These are phyloP conservation scores for Meriones psammophilus DNA, from an alignment of 2,797 vertebrate species.

Conservation along the genomic window DNA sequence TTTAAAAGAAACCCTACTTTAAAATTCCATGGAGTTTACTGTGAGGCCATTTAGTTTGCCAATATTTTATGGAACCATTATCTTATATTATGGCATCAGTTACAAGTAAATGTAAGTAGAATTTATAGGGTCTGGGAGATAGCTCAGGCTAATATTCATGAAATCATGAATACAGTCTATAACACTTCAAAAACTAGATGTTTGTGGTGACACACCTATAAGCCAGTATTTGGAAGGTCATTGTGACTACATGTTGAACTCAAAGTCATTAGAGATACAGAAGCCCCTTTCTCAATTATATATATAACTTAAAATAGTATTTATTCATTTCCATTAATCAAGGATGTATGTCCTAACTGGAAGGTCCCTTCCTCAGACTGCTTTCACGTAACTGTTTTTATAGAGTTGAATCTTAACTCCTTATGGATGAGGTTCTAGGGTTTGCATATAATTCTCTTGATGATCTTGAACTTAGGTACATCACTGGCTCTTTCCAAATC, in stretches of 20 bases:
- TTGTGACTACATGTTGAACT: background rate
- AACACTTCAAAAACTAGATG: background rate
- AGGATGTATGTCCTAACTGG: accelerated
- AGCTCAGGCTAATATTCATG: background rate
- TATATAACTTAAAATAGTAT: background rate
- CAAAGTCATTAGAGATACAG: background rate
- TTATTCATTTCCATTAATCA: no score
- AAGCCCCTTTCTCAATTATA: background rate
- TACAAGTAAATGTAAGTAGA: background rate
- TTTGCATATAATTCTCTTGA: background rate
- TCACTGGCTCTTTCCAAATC: background rate
- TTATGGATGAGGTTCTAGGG: accelerated
- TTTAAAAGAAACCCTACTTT: background rate
- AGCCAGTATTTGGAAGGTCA: background rate
- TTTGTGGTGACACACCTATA: background rate
- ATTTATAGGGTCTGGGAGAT: background rate
- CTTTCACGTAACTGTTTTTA: background rate
- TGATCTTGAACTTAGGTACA: background rate
- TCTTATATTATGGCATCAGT: background rate
- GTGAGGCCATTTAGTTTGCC: background rate
- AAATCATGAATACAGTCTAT: background rate
- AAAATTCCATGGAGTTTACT: constrained; percentile 12
- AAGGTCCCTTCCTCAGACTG: background rate
- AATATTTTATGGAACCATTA: constrained; percentile 5
- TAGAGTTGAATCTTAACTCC: background rate